Evolutionary conservation across 2,888 invertebrate species (phyloP).

Genomic region (Andrena chrysosceles): DNA sequence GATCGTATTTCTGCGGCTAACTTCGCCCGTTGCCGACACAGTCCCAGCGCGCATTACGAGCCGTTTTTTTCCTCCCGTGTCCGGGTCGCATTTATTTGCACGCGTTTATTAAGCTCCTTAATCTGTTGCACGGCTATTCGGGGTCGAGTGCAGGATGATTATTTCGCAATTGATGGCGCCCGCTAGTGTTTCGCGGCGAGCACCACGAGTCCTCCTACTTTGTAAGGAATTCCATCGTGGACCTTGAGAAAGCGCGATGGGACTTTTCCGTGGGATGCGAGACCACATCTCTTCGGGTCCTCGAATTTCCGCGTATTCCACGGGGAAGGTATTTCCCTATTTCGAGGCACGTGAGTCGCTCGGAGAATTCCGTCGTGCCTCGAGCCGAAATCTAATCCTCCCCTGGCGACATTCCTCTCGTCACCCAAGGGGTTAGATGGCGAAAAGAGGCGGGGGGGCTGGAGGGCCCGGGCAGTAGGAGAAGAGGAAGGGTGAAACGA

Average conservation of each 20-base stretch:
- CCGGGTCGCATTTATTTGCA: constrained; percentile 50
- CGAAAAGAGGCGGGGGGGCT: not conserved
- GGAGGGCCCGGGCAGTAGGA: constrained; percentile 5
- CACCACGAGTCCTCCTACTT: not conserved
- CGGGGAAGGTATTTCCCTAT: not conserved
- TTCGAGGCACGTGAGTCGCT: not conserved
- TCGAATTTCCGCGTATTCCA: too few relatives aligned
- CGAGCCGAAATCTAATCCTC: constrained; percentile 29
- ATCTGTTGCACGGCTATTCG: constrained; percentile 35
- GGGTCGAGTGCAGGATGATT: constrained; percentile 1
- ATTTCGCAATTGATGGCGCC: constrained; percentile 19
- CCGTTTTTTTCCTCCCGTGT: constrained; percentile 30
- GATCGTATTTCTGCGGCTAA: constrained; percentile 57
- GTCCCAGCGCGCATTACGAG: constrained; percentile 22
- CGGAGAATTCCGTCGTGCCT: not conserved
- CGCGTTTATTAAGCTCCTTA: constrained; percentile 52
- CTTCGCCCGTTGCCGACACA: constrained; percentile 17
- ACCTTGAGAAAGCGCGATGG: not conserved
- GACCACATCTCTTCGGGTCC: too few relatives aligned
- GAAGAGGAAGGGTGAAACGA: constrained; percentile 62
- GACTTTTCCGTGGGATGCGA: not conserved
- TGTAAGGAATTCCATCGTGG: not conserved
- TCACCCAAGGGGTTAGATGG: constrained; percentile 1
- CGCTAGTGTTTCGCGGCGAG: not conserved
- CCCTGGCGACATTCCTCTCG: constrained; percentile 21